Base-by-base conservation (phyloP, 2,888 invertebrate species). In the Galerucella calmariensis region DNA sequence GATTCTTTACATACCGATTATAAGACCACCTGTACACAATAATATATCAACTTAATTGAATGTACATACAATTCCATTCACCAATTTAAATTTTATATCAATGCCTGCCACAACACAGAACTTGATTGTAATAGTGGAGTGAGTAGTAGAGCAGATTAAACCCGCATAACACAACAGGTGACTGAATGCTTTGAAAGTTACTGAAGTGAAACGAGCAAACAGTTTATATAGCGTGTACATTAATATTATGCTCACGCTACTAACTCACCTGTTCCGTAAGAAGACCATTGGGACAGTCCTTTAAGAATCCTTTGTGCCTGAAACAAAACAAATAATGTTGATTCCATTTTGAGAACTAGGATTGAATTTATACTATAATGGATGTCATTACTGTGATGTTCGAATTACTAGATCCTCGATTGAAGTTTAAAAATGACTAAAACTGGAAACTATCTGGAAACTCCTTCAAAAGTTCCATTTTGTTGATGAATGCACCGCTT, bases 281-380 rank as follows among this genome's bases (percentile, higher is more conserved):
- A 84, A 97, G 92, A 82, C 97, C 97, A 88, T 97, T 96, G 74
- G 97, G 97, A 89, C 97, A 97, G 89, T 97, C 97, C 90, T 97
- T 96, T 81, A 97, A 92, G 88, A 97, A 97, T 86, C 97, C 97
- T 92, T 97, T 97, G 90, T 97, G 96, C 97, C 96, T 96, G 90
- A 67, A 90, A 90, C 84, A 84, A 84, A 84, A 78, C 10, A 56
- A 20, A 16, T 20, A 16, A 66, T 35, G 70, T 70, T 63, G 56
- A 75, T 58, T 63, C 69, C 14, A 11, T 35, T 51, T 10, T 20
- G 46, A n/a, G 44, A 46, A 56, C 41, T 35, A n/a, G 14, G n/a
- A 24, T 14, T 16, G 44, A n/a, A 35, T 35, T 0, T 8, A 8
- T 35, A 35, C 8, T 8, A 72, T 66, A 63, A 24, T n/a, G n/a